phyloP scores from a whole-genome alignment of 2,888 invertebrate species.

The Drosophila kambysellisi region DNA sequence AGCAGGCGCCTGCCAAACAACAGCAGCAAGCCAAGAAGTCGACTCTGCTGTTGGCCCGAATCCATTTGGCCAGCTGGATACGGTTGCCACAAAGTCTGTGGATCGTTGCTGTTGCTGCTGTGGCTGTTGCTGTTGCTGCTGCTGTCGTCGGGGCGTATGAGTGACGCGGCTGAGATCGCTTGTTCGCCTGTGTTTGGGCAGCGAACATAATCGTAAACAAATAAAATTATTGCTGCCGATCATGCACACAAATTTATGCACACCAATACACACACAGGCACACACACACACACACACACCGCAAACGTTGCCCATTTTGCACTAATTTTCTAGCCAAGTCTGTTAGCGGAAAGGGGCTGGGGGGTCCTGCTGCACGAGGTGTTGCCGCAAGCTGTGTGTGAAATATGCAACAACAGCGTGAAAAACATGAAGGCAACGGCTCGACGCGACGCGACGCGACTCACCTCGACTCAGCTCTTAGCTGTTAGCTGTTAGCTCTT shows the following conservation, averaged over 20 bases:
- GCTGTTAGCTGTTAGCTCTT: neutral
- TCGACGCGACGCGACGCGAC: constrained; percentile 16
- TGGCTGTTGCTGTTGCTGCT: constrained; percentile 14
- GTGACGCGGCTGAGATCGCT: constrained; percentile 70
- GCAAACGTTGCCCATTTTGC: constrained; percentile 60
- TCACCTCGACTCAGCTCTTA: constrained; percentile 4
- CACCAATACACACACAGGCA: constrained; percentile 47
- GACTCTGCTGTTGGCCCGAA: constrained; percentile 17
- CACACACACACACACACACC: constrained; percentile 8
- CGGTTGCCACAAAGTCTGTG: constrained; percentile 65
- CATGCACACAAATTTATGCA: constrained; percentile 80
- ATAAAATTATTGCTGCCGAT: constrained; percentile 82
- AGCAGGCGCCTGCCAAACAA: constrained; percentile 66
- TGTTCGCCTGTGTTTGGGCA: constrained; percentile 75
- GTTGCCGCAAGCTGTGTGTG: constrained; percentile 81
- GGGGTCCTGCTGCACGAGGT: constrained; percentile 59
- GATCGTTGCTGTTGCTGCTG: constrained; percentile 1
- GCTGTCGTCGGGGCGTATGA: constrained; percentile 81
- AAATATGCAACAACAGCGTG: constrained; percentile 80
- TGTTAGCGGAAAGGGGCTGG: constrained; percentile 7
- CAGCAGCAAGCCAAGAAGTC: constrained; percentile 28
- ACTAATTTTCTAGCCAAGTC: constrained; percentile 69
- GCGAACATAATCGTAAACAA: constrained; percentile 82
- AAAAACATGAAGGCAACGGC: constrained; percentile 74
- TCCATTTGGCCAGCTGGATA: constrained; percentile 43